Conservation (phyloP, 2,888 invertebrate species). For the Anticlea derivata region DNA sequence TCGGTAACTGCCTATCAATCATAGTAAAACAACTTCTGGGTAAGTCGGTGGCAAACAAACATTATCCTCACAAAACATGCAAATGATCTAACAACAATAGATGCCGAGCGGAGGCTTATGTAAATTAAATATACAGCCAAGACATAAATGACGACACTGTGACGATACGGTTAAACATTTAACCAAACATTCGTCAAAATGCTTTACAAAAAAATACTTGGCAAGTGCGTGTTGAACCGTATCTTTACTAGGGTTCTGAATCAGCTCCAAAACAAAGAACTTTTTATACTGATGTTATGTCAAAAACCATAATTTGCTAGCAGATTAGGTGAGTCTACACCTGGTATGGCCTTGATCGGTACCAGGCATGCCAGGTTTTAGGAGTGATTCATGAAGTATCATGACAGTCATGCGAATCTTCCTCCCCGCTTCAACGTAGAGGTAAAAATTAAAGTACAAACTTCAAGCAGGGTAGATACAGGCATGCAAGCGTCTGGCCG, state of each 20-base stretch:
- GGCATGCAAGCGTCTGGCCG: too few relatives aligned
- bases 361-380: too few relatives aligned
- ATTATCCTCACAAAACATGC: conserved; percentile 56
- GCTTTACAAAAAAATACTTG: conserved; percentile 9
- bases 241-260: conserved; percentile 6
- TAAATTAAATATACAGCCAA: conserved; percentile 51
- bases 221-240: background rate
- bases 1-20: conserved; percentile 63
- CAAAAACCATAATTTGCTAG: too few relatives aligned
- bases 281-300: background rate
- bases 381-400: too few relatives aligned
- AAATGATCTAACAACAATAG: conserved; percentile 52
- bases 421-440: too few relatives aligned
- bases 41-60: conserved; percentile 67
- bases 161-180: conserved; percentile 75
- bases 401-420: too few relatives aligned
- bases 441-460: too few relatives aligned
- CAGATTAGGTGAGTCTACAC: too few relatives aligned
- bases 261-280: background rate
- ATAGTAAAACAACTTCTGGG: conserved; percentile 61
- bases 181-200: conserved; percentile 69
- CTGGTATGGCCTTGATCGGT: too few relatives aligned
- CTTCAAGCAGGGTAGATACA: too few relatives aligned
- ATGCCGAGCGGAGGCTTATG: conserved; percentile 50
- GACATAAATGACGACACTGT: conserved; percentile 69